phyloP scores from a whole-genome alignment of 2,888 invertebrate species.

The Cataglyphis cursor region DNA sequence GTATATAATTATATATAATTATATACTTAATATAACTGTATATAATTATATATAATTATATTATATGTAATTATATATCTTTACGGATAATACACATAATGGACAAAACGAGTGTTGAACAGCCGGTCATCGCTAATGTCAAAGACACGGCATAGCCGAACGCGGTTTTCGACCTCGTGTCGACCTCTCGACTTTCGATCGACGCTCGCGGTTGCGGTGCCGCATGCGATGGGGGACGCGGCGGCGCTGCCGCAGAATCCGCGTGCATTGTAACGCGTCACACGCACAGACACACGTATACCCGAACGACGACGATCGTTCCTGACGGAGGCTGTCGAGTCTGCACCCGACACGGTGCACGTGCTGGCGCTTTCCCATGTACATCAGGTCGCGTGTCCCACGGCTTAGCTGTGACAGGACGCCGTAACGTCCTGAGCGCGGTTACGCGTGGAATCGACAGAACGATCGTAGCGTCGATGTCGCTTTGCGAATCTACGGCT shows the following conservation, averaged over 20 bases:
- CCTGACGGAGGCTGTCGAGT: slow-evolving; percentile 66
- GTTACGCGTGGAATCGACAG: slow-evolving; percentile 43
- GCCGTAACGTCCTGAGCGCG: slow-evolving; percentile 31
- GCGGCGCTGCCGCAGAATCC: neutral
- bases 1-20: too few relatives aligned
- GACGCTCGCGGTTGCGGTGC: slow-evolving; percentile 57
- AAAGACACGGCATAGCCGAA: slow-evolving; percentile 26
- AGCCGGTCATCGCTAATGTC: slow-evolving; percentile 1
- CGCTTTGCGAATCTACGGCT: neutral
- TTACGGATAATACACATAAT: neutral
- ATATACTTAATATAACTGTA: too few relatives aligned
- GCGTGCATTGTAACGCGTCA: slow-evolving; percentile 76
- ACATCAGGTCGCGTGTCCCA: slow-evolving; percentile 63
- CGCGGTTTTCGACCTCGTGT: slow-evolving; percentile 44
- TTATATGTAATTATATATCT: too few relatives aligned
- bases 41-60: too few relatives aligned
- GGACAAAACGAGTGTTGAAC: neutral
- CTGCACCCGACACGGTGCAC: slow-evolving; percentile 80
- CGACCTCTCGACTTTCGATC: slow-evolving; percentile 69
- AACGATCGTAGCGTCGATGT: neutral
- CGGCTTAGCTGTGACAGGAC: slow-evolving; percentile 44
- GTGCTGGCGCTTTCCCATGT: slow-evolving; percentile 79
- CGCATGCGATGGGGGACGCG: neutral
- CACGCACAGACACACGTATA: slow-evolving; percentile 74
- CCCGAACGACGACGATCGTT: slow-evolving; percentile 33